Percentiles rank a stretch among this genome's conserved stretches.
Evolutionary conservation across 2,888 invertebrate genomes (phyloP).

Genomic region (Pheosia tremula): DNA sequence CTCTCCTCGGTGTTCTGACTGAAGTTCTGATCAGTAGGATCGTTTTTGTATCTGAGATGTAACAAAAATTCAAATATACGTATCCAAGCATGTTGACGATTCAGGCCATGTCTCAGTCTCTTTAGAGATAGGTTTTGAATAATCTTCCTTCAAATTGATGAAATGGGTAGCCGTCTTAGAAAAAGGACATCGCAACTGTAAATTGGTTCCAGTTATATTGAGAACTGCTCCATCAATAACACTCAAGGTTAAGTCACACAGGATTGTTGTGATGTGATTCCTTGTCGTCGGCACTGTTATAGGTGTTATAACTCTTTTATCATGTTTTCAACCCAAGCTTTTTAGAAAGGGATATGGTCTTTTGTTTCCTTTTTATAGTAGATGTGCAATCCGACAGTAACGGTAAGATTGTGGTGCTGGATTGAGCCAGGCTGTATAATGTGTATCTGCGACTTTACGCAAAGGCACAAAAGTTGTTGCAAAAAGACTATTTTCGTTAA

Average conservation of each 20-base stretch:
- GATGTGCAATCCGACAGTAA: conserved; percentile 5
- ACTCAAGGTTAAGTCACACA: not conserved
- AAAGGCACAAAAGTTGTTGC: not conserved
- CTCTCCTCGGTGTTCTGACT: not conserved
- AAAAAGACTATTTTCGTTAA: conserved; percentile 4
- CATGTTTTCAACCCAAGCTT: conserved; percentile 1
- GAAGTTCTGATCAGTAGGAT: not conserved
- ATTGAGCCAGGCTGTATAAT: conserved; percentile 3
- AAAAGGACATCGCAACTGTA: conserved; percentile 7
- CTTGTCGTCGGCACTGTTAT: not conserved
- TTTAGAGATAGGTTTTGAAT: not conserved
- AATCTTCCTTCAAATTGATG: not conserved
- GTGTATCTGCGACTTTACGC: not conserved
- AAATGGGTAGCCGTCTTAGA: conserved; percentile 3
- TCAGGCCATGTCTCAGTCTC: conserved; percentile 1
- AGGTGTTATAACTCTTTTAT: not conserved
- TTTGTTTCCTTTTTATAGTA: conserved; percentile 7
- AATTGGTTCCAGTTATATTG: not conserved
- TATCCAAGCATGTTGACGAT: conserved; percentile 9
- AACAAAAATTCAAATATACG: conserved; percentile 11
- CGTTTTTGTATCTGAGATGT: conserved; percentile 4
- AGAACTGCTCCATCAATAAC: conserved; percentile 5
- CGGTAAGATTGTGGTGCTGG: conserved; percentile 6
- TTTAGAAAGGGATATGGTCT: not conserved
- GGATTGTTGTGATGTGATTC: conserved; percentile 1